These are phyloP conservation scores for Micronycteris hirsuta DNA, from an alignment of 2,113 vertebrate species.

Conservation along the genomic window DNA sequence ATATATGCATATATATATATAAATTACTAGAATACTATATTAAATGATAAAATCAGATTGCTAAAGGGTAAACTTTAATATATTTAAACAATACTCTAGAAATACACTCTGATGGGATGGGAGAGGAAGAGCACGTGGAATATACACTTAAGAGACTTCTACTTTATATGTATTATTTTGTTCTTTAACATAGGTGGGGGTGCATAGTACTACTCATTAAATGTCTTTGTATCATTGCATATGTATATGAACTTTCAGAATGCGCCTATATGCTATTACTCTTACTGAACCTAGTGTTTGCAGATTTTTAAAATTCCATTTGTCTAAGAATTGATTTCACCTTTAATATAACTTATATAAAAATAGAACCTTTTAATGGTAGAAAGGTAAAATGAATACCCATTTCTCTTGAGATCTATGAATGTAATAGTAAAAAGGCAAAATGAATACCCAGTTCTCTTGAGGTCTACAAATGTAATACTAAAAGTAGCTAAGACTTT, in stretches of 20 bases:
- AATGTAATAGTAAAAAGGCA: background rate
- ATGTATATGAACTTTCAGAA: too few species aligned
- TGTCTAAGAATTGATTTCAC: background rate
- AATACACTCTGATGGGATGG: background rate
- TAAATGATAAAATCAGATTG: background rate
- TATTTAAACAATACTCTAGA: background rate
- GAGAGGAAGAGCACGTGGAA: background rate
- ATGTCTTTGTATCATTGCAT: background rate
- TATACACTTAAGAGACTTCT: background rate
- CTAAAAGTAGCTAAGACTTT: background rate
- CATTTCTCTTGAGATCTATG: background rate
- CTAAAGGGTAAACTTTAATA: background rate
- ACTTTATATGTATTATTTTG: background rate
- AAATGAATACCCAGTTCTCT: background rate
- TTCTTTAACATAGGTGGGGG: background rate
- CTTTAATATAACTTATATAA: background rate
- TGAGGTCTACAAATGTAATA: background rate
- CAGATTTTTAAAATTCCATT: background rate
- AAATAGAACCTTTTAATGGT: background rate
- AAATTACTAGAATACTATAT: too few species aligned
- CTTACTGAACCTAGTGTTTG: background rate
- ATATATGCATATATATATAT: too few species aligned
- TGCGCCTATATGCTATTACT: too few species aligned
- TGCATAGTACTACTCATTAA: background rate
- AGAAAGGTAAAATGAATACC: background rate